Conservation (phyloP, 37 sponge, comb jelly and placozoan genomes). For the Cladorhizidae sp. region DNA sequence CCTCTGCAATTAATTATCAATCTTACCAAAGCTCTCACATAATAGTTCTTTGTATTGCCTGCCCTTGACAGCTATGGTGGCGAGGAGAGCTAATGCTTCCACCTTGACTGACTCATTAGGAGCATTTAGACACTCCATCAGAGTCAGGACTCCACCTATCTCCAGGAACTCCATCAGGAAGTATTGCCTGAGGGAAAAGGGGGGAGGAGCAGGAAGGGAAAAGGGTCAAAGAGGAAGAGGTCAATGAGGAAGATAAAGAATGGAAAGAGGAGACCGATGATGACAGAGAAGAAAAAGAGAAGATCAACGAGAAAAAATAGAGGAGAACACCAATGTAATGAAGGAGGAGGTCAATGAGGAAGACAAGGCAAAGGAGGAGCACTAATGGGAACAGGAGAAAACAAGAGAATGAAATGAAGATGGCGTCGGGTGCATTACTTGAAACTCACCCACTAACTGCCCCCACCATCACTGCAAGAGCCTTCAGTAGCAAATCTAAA, state of each 20-base stretch:
- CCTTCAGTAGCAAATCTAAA: slow-evolving; percentile 68
- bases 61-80: slow-evolving; percentile 75
- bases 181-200: slow-evolving; percentile 40
- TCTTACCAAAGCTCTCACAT: slow-evolving; percentile 94
- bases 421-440: no score
- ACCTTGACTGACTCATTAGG: slow-evolving; percentile 72
- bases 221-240: not conserved
- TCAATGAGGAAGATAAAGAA: not conserved
- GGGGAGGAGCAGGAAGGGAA: not conserved
- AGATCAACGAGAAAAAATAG: not conserved
- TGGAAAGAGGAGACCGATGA: not conserved
- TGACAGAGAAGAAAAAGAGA: not conserved
- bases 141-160: slow-evolving; percentile 96
- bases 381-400: not conserved
- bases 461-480: slow-evolving; percentile 78
- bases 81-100: slow-evolving; percentile 74
- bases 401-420: no score
- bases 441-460: slow-evolving; percentile 86
- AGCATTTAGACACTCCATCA: slow-evolving; percentile 84
- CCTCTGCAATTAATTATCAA: no score
- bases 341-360: not conserved
- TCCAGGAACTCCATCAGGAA: slow-evolving; percentile 96
- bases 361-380: no score
- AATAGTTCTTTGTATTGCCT: slow-evolving; percentile 96
- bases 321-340: not conserved